Evolutionary conservation across 2,888 invertebrate species (phyloP), one percentile per base, ranked within the genome.

Genomic region (Tortricodes alternella): DNA sequence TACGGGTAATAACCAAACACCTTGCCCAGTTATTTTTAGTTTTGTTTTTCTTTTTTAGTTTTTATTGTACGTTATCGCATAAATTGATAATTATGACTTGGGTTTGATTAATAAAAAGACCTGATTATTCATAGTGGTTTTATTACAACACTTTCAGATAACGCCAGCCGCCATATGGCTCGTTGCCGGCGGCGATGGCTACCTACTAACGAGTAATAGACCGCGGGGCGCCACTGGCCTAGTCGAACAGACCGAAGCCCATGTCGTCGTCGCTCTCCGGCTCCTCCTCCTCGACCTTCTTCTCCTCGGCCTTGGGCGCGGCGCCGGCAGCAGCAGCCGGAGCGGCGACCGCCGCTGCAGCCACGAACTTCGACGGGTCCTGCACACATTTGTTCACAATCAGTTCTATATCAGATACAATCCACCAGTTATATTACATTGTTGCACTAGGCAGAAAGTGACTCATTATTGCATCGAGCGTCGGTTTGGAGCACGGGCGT

Each of bases 211-310:
- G 60, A 68, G 74, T 71, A 62, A 69, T 66, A 62, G 59, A 63
- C 71, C 70, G 73, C 66, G 38, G 34, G 24, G 58, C 44, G 18
- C 21, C 29, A 34, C 50, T 16, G 27, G 27, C 46, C 60, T 96
- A 97, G 86, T 96, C 97, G 80, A 97, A 97, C 18, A 97, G 94
- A 86, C 98, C 98, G 89, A 99, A 98, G 86, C 99, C 99, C 98
- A 99, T 98, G 86, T 98, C 99, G 72, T 98, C 98, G 74, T 97
- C 97, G 62, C 94, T 94, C 78, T 95, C 95, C 4, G 94, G 93
- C 57, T 95, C 96, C 73, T 96, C 96, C 74, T 96, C 95, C 86
- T 95, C 95, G 71, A 95, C 95, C 80, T 96, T 95, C 77, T 95
- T 94, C 72, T 94, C 94, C 61, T 94, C 92, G 49, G 92, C 93